Base-by-base conservation (phyloP, 92 coral and sea anemone genomes). In the Ricordea florida region DNA sequence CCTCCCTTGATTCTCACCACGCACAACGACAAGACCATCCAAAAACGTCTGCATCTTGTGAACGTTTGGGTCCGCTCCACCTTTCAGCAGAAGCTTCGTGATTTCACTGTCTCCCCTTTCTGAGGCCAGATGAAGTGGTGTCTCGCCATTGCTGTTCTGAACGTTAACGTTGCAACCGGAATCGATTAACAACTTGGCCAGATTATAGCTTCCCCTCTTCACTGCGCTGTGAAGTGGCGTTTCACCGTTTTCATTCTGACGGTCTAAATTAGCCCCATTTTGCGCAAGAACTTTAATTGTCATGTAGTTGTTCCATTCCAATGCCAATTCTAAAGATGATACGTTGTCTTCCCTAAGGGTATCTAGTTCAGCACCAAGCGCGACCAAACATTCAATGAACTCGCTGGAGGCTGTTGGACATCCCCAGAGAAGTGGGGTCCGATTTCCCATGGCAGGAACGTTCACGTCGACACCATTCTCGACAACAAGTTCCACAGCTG, bases 341-440 rank as follows among this genome's bases (percentile, higher is more conserved):
- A 6, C 7, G 27, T 59, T 59, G 66, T 59, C 66, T 14, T 37
- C 28, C 22, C 66, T 32, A 11, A 11, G 16, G 3, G 46, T 44
- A 9, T 33, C 17, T 7, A 59, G 42, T 6, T 59, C n/a, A 4
- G 66, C 66, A 4, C 66, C 66, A 37, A 59, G 66, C 30, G 1
- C 66, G 9, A 59, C 2, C 5, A 59, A 36, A 7, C 42, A 22
- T 4, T 59, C 10, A 14, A 59, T 16, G 15, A 59, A n/a, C 46
- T 1, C 10, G 24, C 29, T 33, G 6, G 62, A 50, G 11, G 49
- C 46, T 21, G 27, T 49, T 5, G 23, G 10, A 22, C 76, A 49
- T 5, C 48, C 50, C 76, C 64, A 69, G 27, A 69, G 44, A n/a
- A 69, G 32, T 16, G 76, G 76, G 10, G 76, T 69, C 5, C 76